A percentile compares a stretch with the other conserved stretches of the same genome.
These are phyloP conservation scores for Nautilus pompilius DNA, from an alignment of 1,140 invertebrate species.

Conservation along the genomic window DNA sequence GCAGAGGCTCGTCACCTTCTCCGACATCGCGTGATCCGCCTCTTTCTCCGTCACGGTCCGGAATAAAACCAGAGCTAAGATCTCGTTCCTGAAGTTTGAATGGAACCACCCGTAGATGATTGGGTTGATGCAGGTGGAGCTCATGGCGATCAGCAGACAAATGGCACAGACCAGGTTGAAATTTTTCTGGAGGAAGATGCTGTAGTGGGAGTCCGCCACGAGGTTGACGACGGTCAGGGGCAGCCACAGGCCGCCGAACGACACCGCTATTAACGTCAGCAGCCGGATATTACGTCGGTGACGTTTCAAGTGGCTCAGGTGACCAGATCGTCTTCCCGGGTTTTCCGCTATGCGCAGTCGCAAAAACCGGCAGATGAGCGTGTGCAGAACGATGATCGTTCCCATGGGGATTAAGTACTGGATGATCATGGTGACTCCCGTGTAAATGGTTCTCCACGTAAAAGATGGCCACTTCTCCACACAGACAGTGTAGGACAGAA, in stretches of 20 bases:
- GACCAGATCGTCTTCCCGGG: conserved; percentile 5
- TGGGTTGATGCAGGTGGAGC: conserved; percentile 48
- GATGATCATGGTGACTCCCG: conserved; percentile 29
- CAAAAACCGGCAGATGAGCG: conserved; percentile 47
- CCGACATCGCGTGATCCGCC: background rate
- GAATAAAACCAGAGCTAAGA: conserved; percentile 1
- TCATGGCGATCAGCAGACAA: conserved; percentile 62
- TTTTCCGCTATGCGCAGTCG: conserved; percentile 38
- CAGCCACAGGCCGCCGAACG: conserved; percentile 58
- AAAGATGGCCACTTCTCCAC: conserved; percentile 32
- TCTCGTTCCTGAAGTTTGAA: conserved; percentile 32
- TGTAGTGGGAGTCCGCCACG: conserved; percentile 44
- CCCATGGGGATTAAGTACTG: conserved; percentile 47
- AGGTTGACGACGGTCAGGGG: conserved; percentile 61
- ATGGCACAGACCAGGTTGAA: conserved; percentile 59
- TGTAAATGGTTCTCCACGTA: conserved; percentile 29
- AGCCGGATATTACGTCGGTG: conserved; percentile 60
- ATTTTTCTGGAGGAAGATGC: conserved; percentile 28
- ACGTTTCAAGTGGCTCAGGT: conserved; percentile 50
- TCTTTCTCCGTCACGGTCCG: background rate
- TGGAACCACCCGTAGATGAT: conserved; percentile 42
- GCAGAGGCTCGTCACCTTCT: background rate
- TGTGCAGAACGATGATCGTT: conserved; percentile 45
- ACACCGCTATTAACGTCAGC: conserved; percentile 54
- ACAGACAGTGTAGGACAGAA: conserved; percentile 30